These are phyloP conservation scores for Lagopus muta DNA, from an alignment of 2,113 vertebrate species.

Conservation along the genomic window DNA sequence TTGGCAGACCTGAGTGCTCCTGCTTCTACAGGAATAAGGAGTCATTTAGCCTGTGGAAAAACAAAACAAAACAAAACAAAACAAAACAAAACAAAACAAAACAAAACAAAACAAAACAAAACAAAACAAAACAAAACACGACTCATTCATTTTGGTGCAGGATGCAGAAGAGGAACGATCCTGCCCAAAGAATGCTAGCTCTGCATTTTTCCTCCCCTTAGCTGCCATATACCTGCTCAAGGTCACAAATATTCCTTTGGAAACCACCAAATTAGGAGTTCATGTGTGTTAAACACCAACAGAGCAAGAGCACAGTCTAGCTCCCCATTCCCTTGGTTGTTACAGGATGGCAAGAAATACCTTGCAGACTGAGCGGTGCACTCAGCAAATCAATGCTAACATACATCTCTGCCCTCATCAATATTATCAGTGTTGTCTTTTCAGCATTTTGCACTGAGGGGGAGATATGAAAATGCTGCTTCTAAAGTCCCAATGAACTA, in stretches of 20 bases:
- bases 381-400: neutral
- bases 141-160: neutral
- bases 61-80: neutral
- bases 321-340: neutral
- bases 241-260: neutral
- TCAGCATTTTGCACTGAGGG: neutral
- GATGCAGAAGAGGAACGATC: neutral
- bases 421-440: neutral
- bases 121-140: neutral
- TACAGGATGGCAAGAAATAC: neutral
- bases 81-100: neutral
- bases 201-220: neutral
- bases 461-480: neutral
- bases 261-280: fast-evolving
- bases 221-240: neutral
- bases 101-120: neutral
- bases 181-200: neutral
- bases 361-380: fast-evolving
- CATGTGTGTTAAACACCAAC: neutral
- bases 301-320: neutral
- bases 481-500: neutral
- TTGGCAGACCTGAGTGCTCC: neutral
- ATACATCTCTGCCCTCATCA: neutral
- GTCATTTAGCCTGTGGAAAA: neutral
- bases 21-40: neutral